Evolutionary conservation across 2,888 invertebrate species (phyloP), one percentile per base, ranked within the genome.

Genomic region (Lamellibrachia satsuma): DNA sequence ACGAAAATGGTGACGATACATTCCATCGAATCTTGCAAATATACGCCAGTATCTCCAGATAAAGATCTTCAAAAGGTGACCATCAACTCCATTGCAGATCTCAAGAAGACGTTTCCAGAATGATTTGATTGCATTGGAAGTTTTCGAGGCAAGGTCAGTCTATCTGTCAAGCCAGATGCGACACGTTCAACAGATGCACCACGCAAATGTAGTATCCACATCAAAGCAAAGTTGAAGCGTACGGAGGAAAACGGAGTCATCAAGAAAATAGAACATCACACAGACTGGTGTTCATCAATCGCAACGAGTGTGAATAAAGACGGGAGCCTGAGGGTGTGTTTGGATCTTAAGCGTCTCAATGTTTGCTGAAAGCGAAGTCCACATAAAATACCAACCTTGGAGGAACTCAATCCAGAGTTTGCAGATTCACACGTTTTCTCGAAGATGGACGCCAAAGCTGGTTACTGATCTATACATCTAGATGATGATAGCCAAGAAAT

Each of bases 241-340:
- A 60, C 15, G 60, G 15, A 9, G 60, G 22, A 11, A 15, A 22
- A 60, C 11, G 60, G 60, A 9, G 22, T 60, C 9, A 60, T 15
- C 60, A 7, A 11, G 9, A 60, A 60, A 22, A 60, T 60, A 4
- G 60, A 60, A 22, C 8, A 92, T 9, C 92, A 92, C 92, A 92
- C 92, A n/a, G 92, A 92, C 60, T 92, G 92, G 92, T 92, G 92
- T 22, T 92, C 75, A 92, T 60, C 60, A 8, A 27, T 92, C 51
- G 22, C 92, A 3, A 57, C 7, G 8, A n/a, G 11, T 8, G 60
- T 52, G 9, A 92, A 92, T 8, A 8, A 27, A 27, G 92, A 92
- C 39, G 92, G 75, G 6, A n/a, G n/a, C n/a, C 15, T 92, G 27
- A 8, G 92, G 3, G 52, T 92, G 3, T 92, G 92, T 52, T 22